A percentile compares a stretch with the other conserved stretches of the same genome.
Conservation (phyloP, 2,113 vertebrate species). For the Sprattus sprattus region DNA sequence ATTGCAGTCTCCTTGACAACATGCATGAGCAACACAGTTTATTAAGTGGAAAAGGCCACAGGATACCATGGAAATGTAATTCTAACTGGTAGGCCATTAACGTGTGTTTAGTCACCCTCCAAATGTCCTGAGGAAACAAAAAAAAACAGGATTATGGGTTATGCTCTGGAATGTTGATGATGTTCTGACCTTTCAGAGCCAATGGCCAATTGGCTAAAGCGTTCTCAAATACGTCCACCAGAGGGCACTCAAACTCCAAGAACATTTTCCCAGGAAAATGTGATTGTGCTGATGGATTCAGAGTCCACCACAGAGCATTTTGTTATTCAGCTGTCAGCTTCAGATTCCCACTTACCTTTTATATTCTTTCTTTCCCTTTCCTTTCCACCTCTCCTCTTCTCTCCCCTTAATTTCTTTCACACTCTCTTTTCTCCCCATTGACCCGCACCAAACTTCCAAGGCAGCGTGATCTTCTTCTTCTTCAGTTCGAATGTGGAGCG, state of each 20-base stretch:
- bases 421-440: background rate
- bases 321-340: background rate
- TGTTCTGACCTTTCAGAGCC: background rate
- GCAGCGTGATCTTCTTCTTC: background rate
- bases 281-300: background rate
- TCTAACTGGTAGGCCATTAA: background rate
- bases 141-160: background rate
- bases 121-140: background rate
- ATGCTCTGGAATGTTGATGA: slow-evolving; percentile 9
- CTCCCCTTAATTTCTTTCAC: background rate
- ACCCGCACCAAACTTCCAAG: slow-evolving; percentile 6
- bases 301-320: background rate
- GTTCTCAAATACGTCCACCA: background rate
- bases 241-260: background rate
- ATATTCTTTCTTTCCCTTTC: background rate
- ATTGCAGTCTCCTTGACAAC: background rate
- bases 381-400: background rate
- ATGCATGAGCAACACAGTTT: slow-evolving; percentile 2
- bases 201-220: background rate
- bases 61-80: background rate
- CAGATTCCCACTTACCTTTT: background rate
- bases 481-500: background rate
- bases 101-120: slow-evolving; percentile 1
- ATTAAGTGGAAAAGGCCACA: background rate
- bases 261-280: background rate